Evolutionary conservation across 2,113 vertebrate genomes (phyloP).

Genomic region (Andinoacara biseriatus): DNA sequence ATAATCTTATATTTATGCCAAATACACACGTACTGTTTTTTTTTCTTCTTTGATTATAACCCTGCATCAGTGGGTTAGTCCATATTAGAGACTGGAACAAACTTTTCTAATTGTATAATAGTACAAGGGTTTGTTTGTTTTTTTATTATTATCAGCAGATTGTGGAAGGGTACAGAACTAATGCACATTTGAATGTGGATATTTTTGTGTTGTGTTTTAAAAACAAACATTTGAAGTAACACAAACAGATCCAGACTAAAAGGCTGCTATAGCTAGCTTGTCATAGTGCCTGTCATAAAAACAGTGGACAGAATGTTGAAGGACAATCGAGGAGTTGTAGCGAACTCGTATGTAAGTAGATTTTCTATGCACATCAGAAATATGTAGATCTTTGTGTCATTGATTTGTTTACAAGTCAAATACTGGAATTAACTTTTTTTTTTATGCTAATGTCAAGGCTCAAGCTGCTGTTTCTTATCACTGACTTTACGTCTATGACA

Average conservation of each 20-base stretch:
- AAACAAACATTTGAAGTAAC: neutral
- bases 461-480: neutral
- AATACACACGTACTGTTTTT: neutral
- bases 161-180: neutral
- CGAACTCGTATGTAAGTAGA: neutral
- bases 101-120: neutral
- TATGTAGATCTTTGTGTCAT: neutral
- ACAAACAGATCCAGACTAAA: neutral
- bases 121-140: neutral
- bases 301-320: neutral
- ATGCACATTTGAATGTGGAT: neutral
- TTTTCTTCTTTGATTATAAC: neutral
- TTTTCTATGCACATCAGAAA: slow-evolving; percentile 6
- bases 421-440: neutral
- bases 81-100: neutral
- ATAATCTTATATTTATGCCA: neutral
- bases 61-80: neutral
- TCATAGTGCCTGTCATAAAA: neutral
- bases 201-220: slow-evolving; percentile 6
- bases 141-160: neutral
- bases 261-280: neutral
- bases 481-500: neutral
- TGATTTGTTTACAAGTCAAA: neutral
- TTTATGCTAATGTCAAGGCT: neutral
- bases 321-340: neutral